Base-by-base conservation (phyloP, 2,888 invertebrate species). In the Noctua janthe region DNA sequence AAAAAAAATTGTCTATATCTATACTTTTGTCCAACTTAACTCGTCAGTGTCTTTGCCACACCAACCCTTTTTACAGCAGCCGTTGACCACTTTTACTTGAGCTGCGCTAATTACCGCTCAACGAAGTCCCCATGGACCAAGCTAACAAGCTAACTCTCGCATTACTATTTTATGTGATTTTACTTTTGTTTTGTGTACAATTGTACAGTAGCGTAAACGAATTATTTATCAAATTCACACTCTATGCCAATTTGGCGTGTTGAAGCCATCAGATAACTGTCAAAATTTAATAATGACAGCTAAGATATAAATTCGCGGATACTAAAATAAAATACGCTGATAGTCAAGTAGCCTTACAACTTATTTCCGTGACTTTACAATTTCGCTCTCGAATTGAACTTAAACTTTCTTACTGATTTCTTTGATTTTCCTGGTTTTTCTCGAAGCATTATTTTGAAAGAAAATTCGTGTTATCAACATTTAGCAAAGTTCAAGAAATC, bases 61-160 rank as follows among this genome's bases (percentile, higher is more conserved):
- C 62, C 66, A 86, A 85, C 76, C 86, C 86, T 83, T 86, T 84
- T 86, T 85, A 70, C 71, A 43, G 17, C 43, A 69, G 23, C 71
- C 35, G 4, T 39, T 35, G 78, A 78, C 87, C 89, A 89, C 67
- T 66, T 8, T 51, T 29, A 69, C 71, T 47, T 72, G 87, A 85
- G n/a, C 82, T 72, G n/a, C 49, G 69, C 62, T 76, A 80, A 78
- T 79, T 80, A 88, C 76, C 43, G 59, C 13, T 49, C 39, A 56
- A 39, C 71, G 39, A 64, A 39, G 71, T 76, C 76, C 62, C 70
- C 66, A 69, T 47, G 51, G 89, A 39, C 79, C 80, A 87, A 79
- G 78, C 78, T 80, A 82, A 71, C 43, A 47, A 69, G 69, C 15
- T 62, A 67, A 67, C 75, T 76, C 29, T 66, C 66, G 74, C 71